These are phyloP conservation scores for Hipparchia sbordonii DNA, from an alignment of 2,888 invertebrate species.

Conservation along the genomic window DNA sequence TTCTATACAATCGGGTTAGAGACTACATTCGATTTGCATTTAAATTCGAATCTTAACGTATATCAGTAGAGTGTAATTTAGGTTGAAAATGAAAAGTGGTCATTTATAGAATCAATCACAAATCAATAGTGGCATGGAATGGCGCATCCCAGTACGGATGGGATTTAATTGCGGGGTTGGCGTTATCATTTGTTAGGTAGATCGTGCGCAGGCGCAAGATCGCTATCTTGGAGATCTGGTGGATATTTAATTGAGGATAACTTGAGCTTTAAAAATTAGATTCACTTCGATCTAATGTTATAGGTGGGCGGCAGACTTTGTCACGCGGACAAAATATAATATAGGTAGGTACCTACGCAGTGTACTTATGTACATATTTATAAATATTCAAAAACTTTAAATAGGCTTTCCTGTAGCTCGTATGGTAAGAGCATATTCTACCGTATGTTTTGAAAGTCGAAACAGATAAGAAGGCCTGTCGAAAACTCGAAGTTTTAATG, in stretches of 20 bases:
- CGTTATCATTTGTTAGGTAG: slow-evolving; percentile 61
- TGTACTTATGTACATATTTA: no score
- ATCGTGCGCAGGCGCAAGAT: slow-evolving; percentile 53
- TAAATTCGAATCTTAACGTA: slow-evolving; percentile 11
- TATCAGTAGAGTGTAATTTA: slow-evolving; percentile 10
- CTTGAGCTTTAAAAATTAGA: background rate
- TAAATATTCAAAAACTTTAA: no score
- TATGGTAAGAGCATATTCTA: no score
- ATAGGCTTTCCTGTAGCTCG: no score
- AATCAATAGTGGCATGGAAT: slow-evolving; percentile 71
- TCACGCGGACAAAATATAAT: no score
- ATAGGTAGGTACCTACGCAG: no score
- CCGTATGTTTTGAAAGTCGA: no score
- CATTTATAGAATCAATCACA: slow-evolving; percentile 74
- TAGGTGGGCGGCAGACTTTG: no score
- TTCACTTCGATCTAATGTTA: no score
- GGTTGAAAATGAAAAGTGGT: background rate
- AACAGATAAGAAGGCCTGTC: no score
- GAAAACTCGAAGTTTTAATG: no score
- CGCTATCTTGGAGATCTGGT: slow-evolving; percentile 12
- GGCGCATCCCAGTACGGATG: slow-evolving; percentile 65
- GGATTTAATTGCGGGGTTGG: slow-evolving; percentile 68
- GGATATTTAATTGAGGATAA: slow-evolving; percentile 14
- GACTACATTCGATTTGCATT: slow-evolving; percentile 10
- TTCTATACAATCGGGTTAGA: slow-evolving; percentile 31